Conservation (phyloP, 2,113 vertebrate genomes). For the Nymphicus hollandicus region DNA sequence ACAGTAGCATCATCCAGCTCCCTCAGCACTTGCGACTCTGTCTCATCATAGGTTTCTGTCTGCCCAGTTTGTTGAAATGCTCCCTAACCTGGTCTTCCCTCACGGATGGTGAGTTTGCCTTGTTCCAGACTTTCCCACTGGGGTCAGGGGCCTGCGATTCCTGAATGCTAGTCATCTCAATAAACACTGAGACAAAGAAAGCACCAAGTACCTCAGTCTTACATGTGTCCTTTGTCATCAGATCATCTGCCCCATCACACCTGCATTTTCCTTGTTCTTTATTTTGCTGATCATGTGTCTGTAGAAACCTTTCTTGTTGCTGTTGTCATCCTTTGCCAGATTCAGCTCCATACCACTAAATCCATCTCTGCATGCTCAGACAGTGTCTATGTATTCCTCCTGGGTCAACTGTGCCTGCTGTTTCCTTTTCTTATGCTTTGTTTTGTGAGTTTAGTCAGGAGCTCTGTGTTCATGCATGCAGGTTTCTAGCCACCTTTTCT, state of each 20-base stretch:
- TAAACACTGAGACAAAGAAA: not conserved
- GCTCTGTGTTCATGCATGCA: not conserved
- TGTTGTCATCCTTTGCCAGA: not conserved
- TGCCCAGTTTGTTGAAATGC: not conserved
- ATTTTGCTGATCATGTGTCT: not conserved
- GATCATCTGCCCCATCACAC: not conserved
- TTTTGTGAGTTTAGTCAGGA: not conserved
- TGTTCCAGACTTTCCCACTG: not conserved
- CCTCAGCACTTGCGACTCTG: not conserved
- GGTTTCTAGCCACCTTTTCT: not conserved
- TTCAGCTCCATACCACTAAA: not conserved
- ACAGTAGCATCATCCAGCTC: not conserved
- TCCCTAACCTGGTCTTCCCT: not conserved
- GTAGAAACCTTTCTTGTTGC: not conserved
- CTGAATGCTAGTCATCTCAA: not conserved
- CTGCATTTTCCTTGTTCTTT: not conserved
- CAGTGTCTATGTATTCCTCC: not conserved
- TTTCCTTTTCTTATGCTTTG: not conserved
- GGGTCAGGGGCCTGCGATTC: not conserved
- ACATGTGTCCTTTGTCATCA: not conserved
- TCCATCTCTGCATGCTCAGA: not conserved
- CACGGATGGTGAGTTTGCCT: not conserved
- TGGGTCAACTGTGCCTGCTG: not conserved
- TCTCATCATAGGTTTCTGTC: not conserved
- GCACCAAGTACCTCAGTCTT: rapidly evolving